A percentile compares a stretch with the other conserved stretches of the same genome.
phyloP scores from a whole-genome alignment of 2,888 invertebrate species.

The Melanophora roralis region DNA sequence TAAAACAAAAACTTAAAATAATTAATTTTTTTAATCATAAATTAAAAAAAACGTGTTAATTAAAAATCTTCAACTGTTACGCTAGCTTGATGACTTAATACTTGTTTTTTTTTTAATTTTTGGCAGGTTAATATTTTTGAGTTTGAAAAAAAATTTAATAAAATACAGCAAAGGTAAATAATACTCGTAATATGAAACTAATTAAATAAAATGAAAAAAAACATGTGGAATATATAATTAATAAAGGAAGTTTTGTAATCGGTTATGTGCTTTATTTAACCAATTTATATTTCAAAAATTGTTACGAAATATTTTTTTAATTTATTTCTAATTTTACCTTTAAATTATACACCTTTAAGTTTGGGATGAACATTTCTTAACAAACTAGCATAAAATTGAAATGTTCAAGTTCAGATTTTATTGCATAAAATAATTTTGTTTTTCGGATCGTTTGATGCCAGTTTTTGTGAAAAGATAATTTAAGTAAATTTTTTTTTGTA shows the following conservation, averaged over 20 bases:
- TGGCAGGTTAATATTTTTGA: not conserved
- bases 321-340: too few relatives aligned
- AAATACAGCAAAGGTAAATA: not conserved
- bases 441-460: not conserved
- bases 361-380: not conserved
- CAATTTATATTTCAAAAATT: not conserved
- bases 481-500: too few relatives aligned
- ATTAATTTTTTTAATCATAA: constrained; percentile 21
- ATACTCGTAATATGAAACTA: too few relatives aligned
- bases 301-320: constrained; percentile 10
- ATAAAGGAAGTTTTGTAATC: constrained; percentile 11
- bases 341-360: not conserved
- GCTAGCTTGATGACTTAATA: too few relatives aligned
- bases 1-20: too few relatives aligned
- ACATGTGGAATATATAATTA: constrained; percentile 25
- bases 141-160: not conserved
- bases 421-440: constrained; percentile 18
- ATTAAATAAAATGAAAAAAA: constrained; percentile 2
- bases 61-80: too few relatives aligned
- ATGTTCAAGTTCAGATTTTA: constrained; percentile 38
- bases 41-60: constrained; percentile 34
- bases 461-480: not conserved
- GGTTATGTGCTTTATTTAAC: not conserved
- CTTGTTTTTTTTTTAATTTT: too few relatives aligned
- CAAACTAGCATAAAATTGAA: not conserved